Conservation (phyloP, 2,888 invertebrate genomes). For the Conchocele bisecta region DNA sequence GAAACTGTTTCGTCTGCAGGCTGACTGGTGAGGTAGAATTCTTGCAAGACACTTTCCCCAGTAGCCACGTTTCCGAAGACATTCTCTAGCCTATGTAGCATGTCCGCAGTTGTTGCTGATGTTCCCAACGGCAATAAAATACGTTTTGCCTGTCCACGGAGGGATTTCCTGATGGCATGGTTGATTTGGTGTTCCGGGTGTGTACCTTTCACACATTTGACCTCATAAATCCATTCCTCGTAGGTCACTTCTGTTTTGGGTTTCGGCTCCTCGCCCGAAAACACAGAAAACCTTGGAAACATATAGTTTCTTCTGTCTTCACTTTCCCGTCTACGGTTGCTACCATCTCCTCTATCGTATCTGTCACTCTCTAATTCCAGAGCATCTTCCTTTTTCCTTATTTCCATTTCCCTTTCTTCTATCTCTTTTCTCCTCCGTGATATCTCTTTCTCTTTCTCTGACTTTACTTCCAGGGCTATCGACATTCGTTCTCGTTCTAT, state of each 20-base stretch:
- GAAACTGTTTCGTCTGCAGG: neutral
- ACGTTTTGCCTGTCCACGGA: neutral
- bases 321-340: too few relatives aligned
- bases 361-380: too few relatives aligned
- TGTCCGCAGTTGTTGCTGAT: neutral
- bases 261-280: neutral
- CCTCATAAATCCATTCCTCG: neutral
- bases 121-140: neutral
- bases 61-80: slow-evolving; percentile 4
- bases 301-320: too few relatives aligned
- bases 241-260: neutral
- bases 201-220: neutral
- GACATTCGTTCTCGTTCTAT: too few relatives aligned
- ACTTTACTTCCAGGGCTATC: too few relatives aligned
- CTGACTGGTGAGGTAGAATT: neutral
- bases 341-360: too few relatives aligned
- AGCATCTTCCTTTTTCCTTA: too few relatives aligned
- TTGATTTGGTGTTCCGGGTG: neutral
- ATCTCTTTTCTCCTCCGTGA: too few relatives aligned
- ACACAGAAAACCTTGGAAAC: neutral
- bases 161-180: neutral
- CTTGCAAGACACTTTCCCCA: neutral
- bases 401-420: too few relatives aligned
- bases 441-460: too few relatives aligned
- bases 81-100: neutral